These are phyloP conservation scores for Salticus scenicus DNA, from an alignment of 2,888 invertebrate species.

Conservation along the genomic window DNA sequence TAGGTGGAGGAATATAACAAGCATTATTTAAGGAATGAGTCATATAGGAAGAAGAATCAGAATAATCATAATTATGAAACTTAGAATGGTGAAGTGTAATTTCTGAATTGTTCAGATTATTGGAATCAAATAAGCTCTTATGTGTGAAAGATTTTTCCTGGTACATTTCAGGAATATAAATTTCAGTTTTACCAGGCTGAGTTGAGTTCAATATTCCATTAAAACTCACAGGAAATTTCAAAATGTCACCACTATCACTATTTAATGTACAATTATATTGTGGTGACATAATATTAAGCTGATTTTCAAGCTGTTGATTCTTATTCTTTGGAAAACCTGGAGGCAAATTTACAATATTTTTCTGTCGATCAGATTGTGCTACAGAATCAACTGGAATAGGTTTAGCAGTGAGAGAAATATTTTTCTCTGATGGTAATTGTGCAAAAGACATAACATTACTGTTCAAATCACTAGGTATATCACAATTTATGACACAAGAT, in stretches of 20 bases:
- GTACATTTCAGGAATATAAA: constrained; percentile 8
- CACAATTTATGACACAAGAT: no score
- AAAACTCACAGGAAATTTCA: constrained; percentile 42
- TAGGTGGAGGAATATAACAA: constrained; percentile 51
- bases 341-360: constrained; percentile 36
- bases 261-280: not conserved
- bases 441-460: no score
- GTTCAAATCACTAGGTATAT: not conserved
- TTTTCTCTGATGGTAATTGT: not conserved
- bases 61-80: constrained; percentile 13
- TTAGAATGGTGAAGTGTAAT: constrained; percentile 75
- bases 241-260: constrained; percentile 52
- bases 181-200: not conserved
- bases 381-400: not conserved
- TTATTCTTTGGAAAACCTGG: constrained; percentile 60
- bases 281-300: not conserved
- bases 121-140: constrained; percentile 81
- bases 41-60: constrained; percentile 9
- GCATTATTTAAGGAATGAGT: not conserved
- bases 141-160: constrained; percentile 73
- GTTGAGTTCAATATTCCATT: not conserved
- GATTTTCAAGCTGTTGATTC: not conserved
- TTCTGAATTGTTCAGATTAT: constrained; percentile 84
- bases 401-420: not conserved
- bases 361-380: constrained; percentile 25